Evolutionary conservation across 1,140 invertebrate species (phyloP).

Genomic region (Cyclargus thomasi): DNA sequence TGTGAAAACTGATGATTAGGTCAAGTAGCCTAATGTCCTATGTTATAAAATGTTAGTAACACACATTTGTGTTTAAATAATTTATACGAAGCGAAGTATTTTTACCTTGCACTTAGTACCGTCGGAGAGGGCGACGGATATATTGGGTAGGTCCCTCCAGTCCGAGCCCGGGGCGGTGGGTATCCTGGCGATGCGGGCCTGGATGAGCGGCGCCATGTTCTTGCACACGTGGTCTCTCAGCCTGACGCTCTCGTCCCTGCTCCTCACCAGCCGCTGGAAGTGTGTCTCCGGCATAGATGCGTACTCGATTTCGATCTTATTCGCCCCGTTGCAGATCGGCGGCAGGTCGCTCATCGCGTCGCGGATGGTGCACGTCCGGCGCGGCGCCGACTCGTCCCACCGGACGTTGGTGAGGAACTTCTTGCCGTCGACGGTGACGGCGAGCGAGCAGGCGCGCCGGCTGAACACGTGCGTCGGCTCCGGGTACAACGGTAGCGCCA

Average conservation of each 20-base stretch:
- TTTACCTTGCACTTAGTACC: constrained; percentile 78
- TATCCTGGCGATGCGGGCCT: constrained; percentile 85
- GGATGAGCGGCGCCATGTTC: constrained; percentile 87
- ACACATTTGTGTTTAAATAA: too few species aligned
- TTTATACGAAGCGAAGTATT: too few species aligned
- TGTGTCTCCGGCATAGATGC: constrained; percentile 83
- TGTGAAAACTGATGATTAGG: too few species aligned
- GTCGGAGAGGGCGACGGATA: constrained; percentile 82
- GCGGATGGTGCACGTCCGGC: constrained; percentile 83
- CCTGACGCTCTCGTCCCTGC: constrained; percentile 75
- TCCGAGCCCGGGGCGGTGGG: constrained; percentile 86
- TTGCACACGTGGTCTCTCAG: constrained; percentile 90
- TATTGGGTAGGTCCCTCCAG: constrained; percentile 92
- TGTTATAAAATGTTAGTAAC: too few species aligned
- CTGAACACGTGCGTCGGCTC: constrained; percentile 89
- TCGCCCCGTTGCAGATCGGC: constrained; percentile 83
- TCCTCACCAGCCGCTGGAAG: constrained; percentile 85
- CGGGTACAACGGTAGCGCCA: constrained; percentile 86
- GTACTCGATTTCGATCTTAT: constrained; percentile 83
- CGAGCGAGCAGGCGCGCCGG: constrained; percentile 81
- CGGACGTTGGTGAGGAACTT: constrained; percentile 65
- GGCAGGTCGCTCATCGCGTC: constrained; percentile 92
- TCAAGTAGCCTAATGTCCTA: too few species aligned
- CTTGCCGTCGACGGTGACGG: constrained; percentile 85
- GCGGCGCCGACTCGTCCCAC: constrained; percentile 80